Conservation (phyloP, 2,113 vertebrate genomes). For the Alethe diademata region DNA sequence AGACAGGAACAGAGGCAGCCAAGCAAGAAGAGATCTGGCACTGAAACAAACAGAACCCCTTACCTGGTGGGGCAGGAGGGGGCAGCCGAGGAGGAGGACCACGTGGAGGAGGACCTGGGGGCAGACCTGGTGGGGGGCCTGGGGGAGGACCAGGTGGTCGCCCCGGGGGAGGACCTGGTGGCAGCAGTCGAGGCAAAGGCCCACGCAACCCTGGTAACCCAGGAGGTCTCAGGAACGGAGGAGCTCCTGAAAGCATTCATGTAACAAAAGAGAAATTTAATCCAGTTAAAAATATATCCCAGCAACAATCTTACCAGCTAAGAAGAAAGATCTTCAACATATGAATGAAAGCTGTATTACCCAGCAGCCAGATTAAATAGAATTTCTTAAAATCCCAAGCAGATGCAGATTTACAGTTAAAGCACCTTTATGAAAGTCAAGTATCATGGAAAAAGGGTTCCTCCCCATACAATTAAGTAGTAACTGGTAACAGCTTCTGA, state of each 20-base stretch:
- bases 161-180: slow-evolving; percentile 93
- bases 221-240: slow-evolving; percentile 93
- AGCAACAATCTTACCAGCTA: not conserved
- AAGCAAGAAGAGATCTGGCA: not conserved
- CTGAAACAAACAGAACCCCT: not conserved
- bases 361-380: not conserved
- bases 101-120: slow-evolving; percentile 94
- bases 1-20: not conserved
- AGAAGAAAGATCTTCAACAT: not conserved
- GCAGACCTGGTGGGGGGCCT: slow-evolving; percentile 91
- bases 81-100: slow-evolving; percentile 93
- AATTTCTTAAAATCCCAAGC: not conserved
- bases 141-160: slow-evolving; percentile 94
- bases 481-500: not conserved
- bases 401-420: not conserved
- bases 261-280: not conserved
- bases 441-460: not conserved
- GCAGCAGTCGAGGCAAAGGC: slow-evolving; percentile 90
- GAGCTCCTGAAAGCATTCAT: slow-evolving; percentile 79
- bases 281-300: not conserved
- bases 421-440: not conserved
- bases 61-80: slow-evolving; percentile 94
- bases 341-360: not conserved
- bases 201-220: slow-evolving; percentile 90
- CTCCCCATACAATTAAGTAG: not conserved